phyloP scores from a whole-genome alignment of 2,888 invertebrate species.

The Apomyelois bistriatella region DNA sequence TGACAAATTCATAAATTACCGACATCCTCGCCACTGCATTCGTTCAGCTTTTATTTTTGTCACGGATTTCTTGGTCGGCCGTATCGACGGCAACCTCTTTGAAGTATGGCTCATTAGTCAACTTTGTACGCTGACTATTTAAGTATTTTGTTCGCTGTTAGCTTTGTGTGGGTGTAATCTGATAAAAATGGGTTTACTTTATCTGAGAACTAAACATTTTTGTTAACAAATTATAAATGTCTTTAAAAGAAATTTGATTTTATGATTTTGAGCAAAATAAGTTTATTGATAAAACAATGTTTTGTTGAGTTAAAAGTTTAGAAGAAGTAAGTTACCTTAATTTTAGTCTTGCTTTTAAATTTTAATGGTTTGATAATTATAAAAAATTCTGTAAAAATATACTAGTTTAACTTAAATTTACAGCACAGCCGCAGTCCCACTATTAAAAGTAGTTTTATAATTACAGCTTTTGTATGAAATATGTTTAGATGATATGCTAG shows the following conservation, averaged over 20 bases:
- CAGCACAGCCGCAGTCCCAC: no score
- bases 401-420: no score
- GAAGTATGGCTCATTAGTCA: slow-evolving; percentile 57
- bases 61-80: slow-evolving; percentile 58
- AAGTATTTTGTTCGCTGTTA: slow-evolving; percentile 4
- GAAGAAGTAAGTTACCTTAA: no score
- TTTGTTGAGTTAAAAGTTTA: no score
- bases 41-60: slow-evolving; percentile 67
- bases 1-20: slow-evolving; percentile 80
- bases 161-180: slow-evolving; percentile 4
- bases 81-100: slow-evolving; percentile 64
- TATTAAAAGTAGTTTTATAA: no score
- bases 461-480: neutral
- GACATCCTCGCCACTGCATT: slow-evolving; percentile 68
- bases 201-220: no score
- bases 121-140: slow-evolving; percentile 30
- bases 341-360: no score
- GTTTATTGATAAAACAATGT: no score
- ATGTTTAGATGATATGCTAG: neutral
- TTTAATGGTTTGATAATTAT: no score
- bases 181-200: neutral
- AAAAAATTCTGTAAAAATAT: no score
- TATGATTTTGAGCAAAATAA: no score
- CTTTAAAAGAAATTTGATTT: neutral
- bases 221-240: no score